Conservation (phyloP, 1,140 invertebrate genomes). For the Drepana arcuata region DNA sequence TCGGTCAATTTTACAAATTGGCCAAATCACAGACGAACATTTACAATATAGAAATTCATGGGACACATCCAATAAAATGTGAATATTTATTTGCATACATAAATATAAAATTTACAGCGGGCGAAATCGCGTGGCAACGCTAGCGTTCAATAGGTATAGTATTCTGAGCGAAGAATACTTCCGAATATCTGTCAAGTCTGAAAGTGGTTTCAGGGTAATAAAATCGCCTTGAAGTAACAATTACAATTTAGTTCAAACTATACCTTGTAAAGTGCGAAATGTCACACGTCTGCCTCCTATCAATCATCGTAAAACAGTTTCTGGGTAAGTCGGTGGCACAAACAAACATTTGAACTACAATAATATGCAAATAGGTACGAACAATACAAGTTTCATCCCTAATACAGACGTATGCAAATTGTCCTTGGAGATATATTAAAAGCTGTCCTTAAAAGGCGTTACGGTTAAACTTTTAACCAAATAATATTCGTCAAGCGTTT, state of each 20-base stretch:
- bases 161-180: too few species aligned
- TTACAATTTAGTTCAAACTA: conserved; percentile 12
- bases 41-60: too few species aligned
- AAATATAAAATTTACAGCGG: too few species aligned
- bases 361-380: conserved; percentile 34
- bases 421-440: conserved; percentile 15
- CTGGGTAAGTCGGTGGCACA: conserved; percentile 43
- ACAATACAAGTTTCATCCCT: conserved; percentile 14
- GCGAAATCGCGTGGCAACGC: too few species aligned
- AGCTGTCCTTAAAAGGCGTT: conserved; percentile 32
- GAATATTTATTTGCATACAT: too few species aligned
- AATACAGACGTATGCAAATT: conserved; percentile 34
- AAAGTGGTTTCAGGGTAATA: too few species aligned
- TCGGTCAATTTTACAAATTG: too few species aligned
- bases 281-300: conserved; percentile 27
- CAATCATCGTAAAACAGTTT: conserved; percentile 46
- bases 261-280: conserved; percentile 47
- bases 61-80: too few species aligned
- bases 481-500: conserved; percentile 35
- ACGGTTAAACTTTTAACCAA: conserved; percentile 64
- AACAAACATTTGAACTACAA: conserved; percentile 35
- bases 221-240: conserved; percentile 4
- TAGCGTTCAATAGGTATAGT: too few species aligned
- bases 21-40: too few species aligned
- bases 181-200: too few species aligned